These are phyloP conservation scores for Neodon shergylaensis DNA, from an alignment of 2,113 vertebrate genomes.

Conservation along the genomic window DNA sequence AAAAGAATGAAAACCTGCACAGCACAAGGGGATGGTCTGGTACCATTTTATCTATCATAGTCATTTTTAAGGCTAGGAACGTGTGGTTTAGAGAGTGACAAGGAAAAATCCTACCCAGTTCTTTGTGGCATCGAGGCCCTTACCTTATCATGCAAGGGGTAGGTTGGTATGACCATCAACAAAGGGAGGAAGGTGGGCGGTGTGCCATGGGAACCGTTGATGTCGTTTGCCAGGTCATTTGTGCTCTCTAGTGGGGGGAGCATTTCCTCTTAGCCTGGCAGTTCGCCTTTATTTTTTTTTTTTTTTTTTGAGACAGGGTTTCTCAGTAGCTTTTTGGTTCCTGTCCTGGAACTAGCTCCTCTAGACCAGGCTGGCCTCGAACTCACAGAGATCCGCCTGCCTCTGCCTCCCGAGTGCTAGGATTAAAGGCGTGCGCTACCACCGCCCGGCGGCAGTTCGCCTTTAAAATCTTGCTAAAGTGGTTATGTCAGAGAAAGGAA, in stretches of 20 bases:
- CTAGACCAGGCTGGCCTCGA: too few relatives aligned
- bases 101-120: background rate
- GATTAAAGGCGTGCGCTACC: too few relatives aligned
- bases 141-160: background rate
- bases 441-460: background rate
- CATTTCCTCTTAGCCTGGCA: background rate
- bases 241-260: rapidly evolving
- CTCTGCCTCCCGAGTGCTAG: too few relatives aligned
- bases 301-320: too few relatives aligned
- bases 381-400: too few relatives aligned
- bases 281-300: background rate
- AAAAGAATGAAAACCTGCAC: background rate
- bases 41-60: constrained; percentile 32
- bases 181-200: too few relatives aligned
- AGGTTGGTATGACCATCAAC: background rate
- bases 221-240: background rate
- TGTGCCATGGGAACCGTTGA: background rate
- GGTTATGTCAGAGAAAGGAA: background rate
- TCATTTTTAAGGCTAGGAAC: background rate
- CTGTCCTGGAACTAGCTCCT: too few relatives aligned
- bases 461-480: background rate
- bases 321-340: too few relatives aligned
- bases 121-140: background rate
- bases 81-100: background rate
- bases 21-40: background rate